Base-by-base conservation (phyloP, 2,797 vertebrate genomes). In the Neomorphus geoffroyi region DNA sequence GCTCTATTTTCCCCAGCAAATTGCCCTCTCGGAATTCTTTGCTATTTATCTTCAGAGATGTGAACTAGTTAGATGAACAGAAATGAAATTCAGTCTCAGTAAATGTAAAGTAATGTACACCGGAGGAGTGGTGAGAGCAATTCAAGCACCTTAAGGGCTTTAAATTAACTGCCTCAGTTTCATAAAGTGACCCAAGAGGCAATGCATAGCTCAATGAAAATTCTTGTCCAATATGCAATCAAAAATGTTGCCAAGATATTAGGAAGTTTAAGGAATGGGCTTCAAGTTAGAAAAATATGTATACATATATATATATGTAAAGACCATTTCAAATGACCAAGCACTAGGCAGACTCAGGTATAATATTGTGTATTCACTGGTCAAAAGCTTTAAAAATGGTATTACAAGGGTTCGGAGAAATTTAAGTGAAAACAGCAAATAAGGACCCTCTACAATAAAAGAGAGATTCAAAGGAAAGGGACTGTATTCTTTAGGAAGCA, bases 41-140 rank as follows among this genome's bases (percentile, higher is more conserved):
- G 19, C 80, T 80, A 35, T 92, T 81, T 86, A 65, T 71, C 69
- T 92, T 86, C 82, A 71, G 61, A 86, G 69, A 86, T 2, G 1
- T 74, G 82, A 86, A 82, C 45, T 66, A 71, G 65, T 69, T 86
- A 80, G 72, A 86, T 28, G 87, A 92, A 69, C 27, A 86, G 85
- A 78, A 90, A 86, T 83, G 13, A 96, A 92, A 92, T 61, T 90
- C 53, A 41, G 65, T 7, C 41, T 93, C 30, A n/a, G 46, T 45
- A 86, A 93, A 82, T 43, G 87, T 83, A 78, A 92, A 92, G 82
- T 41, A 80, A 90, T 74, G 78, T 53, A 78, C 0, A 0, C 4
- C 1, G 27, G 58, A 94, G 61, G 72, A 83, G 15, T 23, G 83
- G 57, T 1, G 10, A 88, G 75, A 91, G 61, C 41, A 57, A 46